Evolutionary conservation across 2,888 invertebrate species (phyloP).

Genomic region (Drosophila diplacantha): DNA sequence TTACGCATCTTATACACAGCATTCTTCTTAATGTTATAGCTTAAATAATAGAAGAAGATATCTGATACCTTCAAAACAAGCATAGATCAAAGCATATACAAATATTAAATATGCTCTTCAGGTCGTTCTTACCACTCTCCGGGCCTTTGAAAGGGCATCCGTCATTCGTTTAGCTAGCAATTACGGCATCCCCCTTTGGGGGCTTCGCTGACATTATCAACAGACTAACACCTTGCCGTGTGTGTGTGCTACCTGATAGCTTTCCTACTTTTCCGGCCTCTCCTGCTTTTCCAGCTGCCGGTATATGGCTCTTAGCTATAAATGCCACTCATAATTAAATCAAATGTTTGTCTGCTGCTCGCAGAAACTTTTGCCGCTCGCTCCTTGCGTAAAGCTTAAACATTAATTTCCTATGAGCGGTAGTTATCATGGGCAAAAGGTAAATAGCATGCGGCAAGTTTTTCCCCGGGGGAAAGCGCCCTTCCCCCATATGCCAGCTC

Average conservation of each 20-base stretch:
- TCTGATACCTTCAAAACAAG: too few species aligned
- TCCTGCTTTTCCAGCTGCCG: neutral
- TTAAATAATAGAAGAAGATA: too few species aligned
- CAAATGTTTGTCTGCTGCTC: conserved; percentile 70
- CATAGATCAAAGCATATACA: too few species aligned
- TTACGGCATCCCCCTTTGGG: conserved; percentile 18
- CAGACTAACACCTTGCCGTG: conserved; percentile 75
- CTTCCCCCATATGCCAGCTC: conserved; percentile 56
- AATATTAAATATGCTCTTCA: too few species aligned
- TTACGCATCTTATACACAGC: neutral
- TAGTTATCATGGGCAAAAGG: conserved; percentile 62
- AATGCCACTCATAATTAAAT: conserved; percentile 78
- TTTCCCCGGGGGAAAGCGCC: conserved; percentile 36
- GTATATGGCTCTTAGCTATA: conserved; percentile 67
- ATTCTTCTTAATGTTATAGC: neutral
- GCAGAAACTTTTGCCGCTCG: conserved; percentile 51
- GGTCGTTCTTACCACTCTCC: neutral
- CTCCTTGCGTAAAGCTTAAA: conserved; percentile 68
- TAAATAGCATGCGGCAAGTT: conserved; percentile 58
- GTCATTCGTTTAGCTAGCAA: conserved; percentile 20
- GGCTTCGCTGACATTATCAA: conserved; percentile 74
- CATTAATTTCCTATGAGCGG: conserved; percentile 65
- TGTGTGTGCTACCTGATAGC: conserved; percentile 17
- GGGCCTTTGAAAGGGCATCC: conserved; percentile 41
- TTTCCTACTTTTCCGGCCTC: conserved; percentile 4